These are phyloP conservation scores for Glaucomys volans DNA, from an alignment of 2,113 vertebrate species.

Conservation along the genomic window DNA sequence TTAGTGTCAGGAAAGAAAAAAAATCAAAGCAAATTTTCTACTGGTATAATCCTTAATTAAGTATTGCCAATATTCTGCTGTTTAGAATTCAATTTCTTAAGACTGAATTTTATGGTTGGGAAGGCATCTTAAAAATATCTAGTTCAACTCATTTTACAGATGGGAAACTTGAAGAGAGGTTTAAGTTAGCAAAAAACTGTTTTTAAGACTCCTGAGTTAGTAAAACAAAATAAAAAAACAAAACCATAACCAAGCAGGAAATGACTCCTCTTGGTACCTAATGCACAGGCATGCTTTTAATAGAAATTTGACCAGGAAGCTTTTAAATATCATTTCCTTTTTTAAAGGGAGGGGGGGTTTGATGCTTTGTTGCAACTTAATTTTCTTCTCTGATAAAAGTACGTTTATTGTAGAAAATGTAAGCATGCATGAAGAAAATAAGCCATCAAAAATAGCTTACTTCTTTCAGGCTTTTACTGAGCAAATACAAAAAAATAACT, in stretches of 20 bases:
- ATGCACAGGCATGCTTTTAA: constrained; percentile 65
- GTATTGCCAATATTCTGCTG: neutral
- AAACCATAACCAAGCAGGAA: constrained; percentile 65
- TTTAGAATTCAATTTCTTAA: constrained; percentile 35
- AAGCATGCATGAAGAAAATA: constrained; percentile 12
- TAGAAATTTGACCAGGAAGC: constrained; percentile 71
- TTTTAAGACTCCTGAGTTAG: neutral
- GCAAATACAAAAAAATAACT: constrained; percentile 53
- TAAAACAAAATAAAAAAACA: neutral
- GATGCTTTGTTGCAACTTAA: constrained; percentile 40
- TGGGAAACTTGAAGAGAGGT: neutral
- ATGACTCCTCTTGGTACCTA: constrained; percentile 63
- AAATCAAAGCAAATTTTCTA: neutral
- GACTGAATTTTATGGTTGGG: neutral
- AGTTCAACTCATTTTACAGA: constrained; percentile 10
- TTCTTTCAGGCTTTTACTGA: constrained; percentile 9
- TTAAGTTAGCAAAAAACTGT: neutral
- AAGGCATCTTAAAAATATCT: neutral
- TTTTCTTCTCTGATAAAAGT: constrained; percentile 46
- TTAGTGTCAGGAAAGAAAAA: neutral
- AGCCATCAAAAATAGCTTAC: constrained; percentile 42
- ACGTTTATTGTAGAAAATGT: constrained; percentile 13
- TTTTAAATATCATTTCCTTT: constrained; percentile 76
- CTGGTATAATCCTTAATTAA: neutral
- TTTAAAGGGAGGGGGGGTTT: neutral